Base-by-base conservation (phyloP, 2,797 vertebrate genomes). In the Hippopotamyrus pictus region DNA sequence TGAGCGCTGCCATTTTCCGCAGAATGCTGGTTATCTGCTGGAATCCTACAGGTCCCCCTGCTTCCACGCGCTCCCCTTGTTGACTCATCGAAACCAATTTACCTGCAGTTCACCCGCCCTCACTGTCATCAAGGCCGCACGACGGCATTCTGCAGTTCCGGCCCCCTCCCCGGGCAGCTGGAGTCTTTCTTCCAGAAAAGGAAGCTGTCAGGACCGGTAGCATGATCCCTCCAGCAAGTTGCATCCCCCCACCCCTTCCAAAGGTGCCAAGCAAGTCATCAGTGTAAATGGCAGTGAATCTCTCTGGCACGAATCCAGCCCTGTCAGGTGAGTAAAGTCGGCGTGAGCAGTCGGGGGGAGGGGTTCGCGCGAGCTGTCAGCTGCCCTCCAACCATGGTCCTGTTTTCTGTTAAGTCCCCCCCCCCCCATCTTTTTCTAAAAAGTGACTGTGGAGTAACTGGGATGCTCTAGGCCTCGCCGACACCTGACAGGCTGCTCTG, bases 171-270 rank as follows among this genome's bases (percentile, higher is more conserved):
- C 2, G 48, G 86, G 86, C 29, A 62, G 86, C 37, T 59, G 14
- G 86, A 62, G 51, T 62, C 62, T 59, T 22, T 87, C 86, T 87
- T 87, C 54, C 86, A 87, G 54, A 44, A 87, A 59, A 59, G 29
- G 53, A 44, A 59, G 29, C 86, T 87, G 86, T 62, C 86, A 41
- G 33, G 33, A 87, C 29, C 9, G 3, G 33, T 25, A 33, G 48
- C 12, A 44, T 87, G 8, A 59, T 50, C 48, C 29, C 22, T 53
- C 54, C 86, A 59, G 54, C 51, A 12, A 57, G 29, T 14, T 41
- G 53, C 54, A 62, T 7, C 22, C 59, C 59, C 22, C 5, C 59
- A 1, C 7, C 59, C 29, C 33, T 22, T 6, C 37, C 17, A 37
- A 41, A 87, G 33, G 25, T 62, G 37, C 29, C 54, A 22, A 8